Conservation (phyloP, 2,797 vertebrate species). For the Manis pentadactyla region DNA sequence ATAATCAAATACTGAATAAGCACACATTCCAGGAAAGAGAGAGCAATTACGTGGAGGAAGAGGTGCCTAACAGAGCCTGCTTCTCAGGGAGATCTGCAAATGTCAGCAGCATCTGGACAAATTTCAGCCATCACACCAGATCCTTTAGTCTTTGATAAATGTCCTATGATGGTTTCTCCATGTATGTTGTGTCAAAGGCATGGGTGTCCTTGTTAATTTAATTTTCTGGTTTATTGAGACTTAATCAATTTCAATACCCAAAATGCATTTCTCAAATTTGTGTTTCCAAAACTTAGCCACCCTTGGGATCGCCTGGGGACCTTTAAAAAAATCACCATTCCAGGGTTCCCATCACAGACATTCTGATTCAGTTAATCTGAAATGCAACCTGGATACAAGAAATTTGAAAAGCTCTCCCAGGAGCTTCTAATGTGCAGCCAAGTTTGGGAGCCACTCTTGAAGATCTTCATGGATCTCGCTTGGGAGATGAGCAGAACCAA, state of each 20-base stretch:
- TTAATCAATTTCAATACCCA: background rate
- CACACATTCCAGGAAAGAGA: background rate
- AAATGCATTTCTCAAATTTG: background rate
- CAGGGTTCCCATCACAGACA: background rate
- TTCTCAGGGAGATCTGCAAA: background rate
- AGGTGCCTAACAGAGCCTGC: fast-evolving
- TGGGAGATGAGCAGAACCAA: background rate
- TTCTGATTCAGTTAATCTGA: conserved; percentile 12
- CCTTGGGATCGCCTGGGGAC: background rate
- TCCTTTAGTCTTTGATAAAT: background rate
- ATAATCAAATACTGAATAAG: background rate
- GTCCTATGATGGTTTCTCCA: background rate
- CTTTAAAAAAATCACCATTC: background rate
- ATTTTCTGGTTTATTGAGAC: background rate
- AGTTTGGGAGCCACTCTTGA: background rate
- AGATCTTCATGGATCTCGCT: background rate
- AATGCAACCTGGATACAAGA: background rate
- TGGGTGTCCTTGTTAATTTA: background rate
- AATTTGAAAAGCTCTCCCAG: background rate
- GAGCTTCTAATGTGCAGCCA: background rate
- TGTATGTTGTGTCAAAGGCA: background rate
- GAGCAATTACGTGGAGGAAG: fast-evolving
- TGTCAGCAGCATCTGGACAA: background rate
- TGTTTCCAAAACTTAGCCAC: background rate
- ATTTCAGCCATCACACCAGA: background rate